phyloP scores from a whole-genome alignment of 2,888 invertebrate species.

The Carpatolechia fugitivella region DNA sequence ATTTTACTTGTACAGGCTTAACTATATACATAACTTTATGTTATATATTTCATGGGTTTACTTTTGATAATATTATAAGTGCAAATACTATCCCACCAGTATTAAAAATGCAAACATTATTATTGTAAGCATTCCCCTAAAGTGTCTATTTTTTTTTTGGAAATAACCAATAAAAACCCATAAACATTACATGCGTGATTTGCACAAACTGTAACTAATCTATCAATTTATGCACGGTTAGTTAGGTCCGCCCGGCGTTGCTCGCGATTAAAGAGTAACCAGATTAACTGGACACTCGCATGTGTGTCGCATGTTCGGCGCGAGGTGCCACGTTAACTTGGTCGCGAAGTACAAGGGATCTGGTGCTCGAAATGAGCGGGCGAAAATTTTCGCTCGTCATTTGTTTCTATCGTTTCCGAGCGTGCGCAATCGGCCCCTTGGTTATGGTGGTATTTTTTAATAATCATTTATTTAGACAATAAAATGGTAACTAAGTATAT shows the following conservation, averaged over 20 bases:
- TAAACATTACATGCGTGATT: conserved; percentile 51
- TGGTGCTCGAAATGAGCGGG: conserved; percentile 41
- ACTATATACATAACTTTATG: too few relatives aligned
- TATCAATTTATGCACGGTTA: conserved; percentile 74
- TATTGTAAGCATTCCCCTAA: too few relatives aligned
- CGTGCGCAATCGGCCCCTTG: conserved; percentile 26
- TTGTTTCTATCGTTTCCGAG: conserved; percentile 41
- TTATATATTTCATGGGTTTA: too few relatives aligned
- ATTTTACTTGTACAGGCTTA: too few relatives aligned
- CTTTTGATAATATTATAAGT: too few relatives aligned
- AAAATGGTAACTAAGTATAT: too few relatives aligned
- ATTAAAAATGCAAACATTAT: not conserved
- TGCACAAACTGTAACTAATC: conserved; percentile 63
- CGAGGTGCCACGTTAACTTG: too few relatives aligned
- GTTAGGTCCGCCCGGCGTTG: conserved; percentile 50
- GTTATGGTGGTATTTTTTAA: conserved; percentile 19
- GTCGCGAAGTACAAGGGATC: not conserved
- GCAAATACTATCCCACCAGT: too few relatives aligned
- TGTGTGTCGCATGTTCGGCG: not conserved
- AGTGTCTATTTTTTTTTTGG: not conserved
- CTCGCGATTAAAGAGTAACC: not conserved
- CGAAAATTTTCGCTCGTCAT: conserved; percentile 63
- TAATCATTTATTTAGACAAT: too few relatives aligned
- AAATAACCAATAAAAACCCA: conserved; percentile 27
- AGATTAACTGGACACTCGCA: not conserved